Evolutionary conservation across 1,140 invertebrate species (phyloP).

Genomic region (Lepidurus packardi): DNA sequence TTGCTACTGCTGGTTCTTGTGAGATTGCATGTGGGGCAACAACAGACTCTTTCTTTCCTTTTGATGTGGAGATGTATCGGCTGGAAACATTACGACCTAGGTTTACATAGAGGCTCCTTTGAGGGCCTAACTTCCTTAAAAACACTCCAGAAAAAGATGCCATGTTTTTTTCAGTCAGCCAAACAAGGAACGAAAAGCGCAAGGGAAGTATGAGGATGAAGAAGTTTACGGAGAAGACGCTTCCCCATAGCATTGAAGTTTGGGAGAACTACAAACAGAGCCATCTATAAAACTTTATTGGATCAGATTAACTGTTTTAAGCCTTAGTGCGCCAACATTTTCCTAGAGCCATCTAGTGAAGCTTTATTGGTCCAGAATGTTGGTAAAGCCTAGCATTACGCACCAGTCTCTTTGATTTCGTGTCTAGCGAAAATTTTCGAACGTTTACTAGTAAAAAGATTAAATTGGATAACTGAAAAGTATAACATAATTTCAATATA

Average conservation of each 20-base stretch:
- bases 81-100: not conserved
- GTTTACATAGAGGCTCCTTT: not conserved
- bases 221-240: not conserved
- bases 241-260: not conserved
- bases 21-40: not conserved
- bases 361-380: no score
- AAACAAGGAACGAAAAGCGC: not conserved
- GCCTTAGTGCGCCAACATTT: no score
- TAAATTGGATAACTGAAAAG: no score
- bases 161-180: not conserved
- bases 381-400: no score
- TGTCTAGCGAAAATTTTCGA: no score
- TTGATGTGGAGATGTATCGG: not conserved
- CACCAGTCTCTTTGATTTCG: no score
- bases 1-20: not conserved
- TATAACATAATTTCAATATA: no score
- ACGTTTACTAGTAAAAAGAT: no score
- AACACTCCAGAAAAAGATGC: not conserved
- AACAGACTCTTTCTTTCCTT: slow-evolving; percentile 5
- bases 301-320: no score
- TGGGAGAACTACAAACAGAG: no score
- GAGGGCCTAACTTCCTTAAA: not conserved
- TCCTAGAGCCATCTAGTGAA: no score
- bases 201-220: not conserved
- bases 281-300: no score